A percentile compares a stretch with the other conserved stretches of the same genome.
These are phyloP conservation scores for Crioceris asparagi DNA, from an alignment of 2,888 invertebrate species.

Conservation along the genomic window DNA sequence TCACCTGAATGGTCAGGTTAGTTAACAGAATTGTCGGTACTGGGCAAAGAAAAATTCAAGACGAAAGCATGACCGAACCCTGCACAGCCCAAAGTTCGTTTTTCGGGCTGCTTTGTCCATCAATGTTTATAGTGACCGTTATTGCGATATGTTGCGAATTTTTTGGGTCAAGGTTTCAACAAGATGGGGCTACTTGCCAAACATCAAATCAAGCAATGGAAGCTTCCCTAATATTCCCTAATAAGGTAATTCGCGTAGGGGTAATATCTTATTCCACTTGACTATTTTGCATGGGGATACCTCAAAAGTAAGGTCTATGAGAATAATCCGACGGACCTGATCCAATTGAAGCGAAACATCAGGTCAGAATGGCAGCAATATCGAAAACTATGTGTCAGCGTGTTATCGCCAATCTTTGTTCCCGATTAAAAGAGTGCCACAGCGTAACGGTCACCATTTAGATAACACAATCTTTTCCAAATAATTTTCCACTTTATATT, in stretches of 20 bases:
- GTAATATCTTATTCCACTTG: not conserved
- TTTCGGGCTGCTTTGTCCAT: not conserved
- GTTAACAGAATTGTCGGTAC: too few species aligned
- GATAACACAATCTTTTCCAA: not conserved
- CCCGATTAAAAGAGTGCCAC: not conserved
- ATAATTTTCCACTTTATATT: too few species aligned
- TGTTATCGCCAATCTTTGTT: not conserved
- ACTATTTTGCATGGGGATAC: conserved; percentile 1
- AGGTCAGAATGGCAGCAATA: not conserved
- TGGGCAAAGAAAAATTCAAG: too few species aligned
- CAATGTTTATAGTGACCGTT: conserved; percentile 1
- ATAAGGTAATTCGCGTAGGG: not conserved
- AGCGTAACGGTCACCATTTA: not conserved
- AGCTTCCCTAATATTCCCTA: not conserved
- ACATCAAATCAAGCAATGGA: not conserved
- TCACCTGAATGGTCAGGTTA: not conserved
- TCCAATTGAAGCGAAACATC: not conserved
- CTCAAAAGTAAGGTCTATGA: conserved; percentile 1
- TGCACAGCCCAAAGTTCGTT: conserved; percentile 1
- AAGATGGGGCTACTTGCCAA: not conserved
- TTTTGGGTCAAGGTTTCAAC: not conserved
- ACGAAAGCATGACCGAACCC: not conserved
- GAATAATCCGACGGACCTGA: too few species aligned
- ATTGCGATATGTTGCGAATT: not conserved
- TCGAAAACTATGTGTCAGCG: not conserved